phyloP scores from a whole-genome alignment of 1,140 invertebrate species.

The Pseudachorutes palmiensis region DNA sequence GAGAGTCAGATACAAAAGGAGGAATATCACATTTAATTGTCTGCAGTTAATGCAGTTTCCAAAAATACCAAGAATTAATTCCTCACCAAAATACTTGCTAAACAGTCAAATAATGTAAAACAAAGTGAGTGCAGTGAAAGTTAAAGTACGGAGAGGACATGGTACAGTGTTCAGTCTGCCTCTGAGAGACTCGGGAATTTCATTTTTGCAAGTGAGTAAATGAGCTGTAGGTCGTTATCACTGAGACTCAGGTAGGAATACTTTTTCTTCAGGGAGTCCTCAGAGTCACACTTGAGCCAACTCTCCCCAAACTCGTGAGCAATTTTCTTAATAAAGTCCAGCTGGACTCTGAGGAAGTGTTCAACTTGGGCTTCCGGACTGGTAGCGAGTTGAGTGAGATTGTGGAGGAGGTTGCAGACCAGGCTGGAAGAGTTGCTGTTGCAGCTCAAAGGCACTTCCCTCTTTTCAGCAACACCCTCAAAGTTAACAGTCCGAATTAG shows the following conservation, averaged over 20 bases:
- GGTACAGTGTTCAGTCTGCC: not conserved
- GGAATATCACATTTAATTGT: no score
- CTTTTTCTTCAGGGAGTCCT: slow-evolving; percentile 12
- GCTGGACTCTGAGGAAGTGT: slow-evolving; percentile 19
- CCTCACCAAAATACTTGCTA: no score
- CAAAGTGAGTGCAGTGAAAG: no score
- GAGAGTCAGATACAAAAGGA: no score
- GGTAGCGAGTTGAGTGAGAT: slow-evolving; percentile 9
- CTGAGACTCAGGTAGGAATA: slow-evolving; percentile 14
- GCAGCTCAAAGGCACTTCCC: not conserved
- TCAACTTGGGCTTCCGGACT: slow-evolving; percentile 16
- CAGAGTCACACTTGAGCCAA: not conserved
- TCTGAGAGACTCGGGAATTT: slow-evolving; percentile 8
- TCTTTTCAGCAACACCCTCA: no score
- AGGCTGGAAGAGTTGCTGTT: slow-evolving; percentile 9
- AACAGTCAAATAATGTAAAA: no score
- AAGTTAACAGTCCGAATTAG: slow-evolving; percentile 13
- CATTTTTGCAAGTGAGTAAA: slow-evolving; percentile 18
- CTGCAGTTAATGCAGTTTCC: no score
- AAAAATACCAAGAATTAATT: no score
- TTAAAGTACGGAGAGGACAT: no score
- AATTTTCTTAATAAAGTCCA: slow-evolving; percentile 23
- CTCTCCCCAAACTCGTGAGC: slow-evolving; percentile 21
- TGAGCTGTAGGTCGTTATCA: slow-evolving; percentile 16
- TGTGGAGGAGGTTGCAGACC: slow-evolving; percentile 15